Conservation (phyloP, 1,140 invertebrate species). For the Neodiprion lecontei region DNA sequence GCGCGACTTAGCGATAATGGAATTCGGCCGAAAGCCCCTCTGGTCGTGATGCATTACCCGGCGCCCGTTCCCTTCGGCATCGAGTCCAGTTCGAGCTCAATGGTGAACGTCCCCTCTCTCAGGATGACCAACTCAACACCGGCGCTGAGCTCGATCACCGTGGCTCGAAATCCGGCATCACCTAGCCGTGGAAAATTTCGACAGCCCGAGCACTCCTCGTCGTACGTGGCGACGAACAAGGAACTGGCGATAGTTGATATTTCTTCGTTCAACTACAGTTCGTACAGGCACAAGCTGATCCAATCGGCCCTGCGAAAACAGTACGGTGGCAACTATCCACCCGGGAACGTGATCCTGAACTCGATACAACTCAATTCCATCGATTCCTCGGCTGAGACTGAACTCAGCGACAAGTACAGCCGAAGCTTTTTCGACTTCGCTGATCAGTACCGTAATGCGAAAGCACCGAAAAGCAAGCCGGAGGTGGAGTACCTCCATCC, state of each 20-base stretch:
- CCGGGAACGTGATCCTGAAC: slow-evolving; percentile 47
- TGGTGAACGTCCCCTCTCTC: slow-evolving; percentile 18
- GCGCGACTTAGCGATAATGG: background rate
- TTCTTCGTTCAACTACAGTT: slow-evolving; percentile 42
- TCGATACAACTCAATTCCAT: slow-evolving; percentile 44
- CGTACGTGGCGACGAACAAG: slow-evolving; percentile 31
- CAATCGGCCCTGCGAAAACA: slow-evolving; percentile 41
- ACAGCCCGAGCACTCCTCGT: slow-evolving; percentile 32
- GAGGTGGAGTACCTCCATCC: slow-evolving; percentile 37
- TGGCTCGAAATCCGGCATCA: background rate
- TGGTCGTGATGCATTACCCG: slow-evolving; percentile 42
- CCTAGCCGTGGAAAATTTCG: background rate
- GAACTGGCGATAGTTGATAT: slow-evolving; percentile 40
- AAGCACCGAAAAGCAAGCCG: slow-evolving; percentile 22
- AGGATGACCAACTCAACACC: slow-evolving; percentile 31
- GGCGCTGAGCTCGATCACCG: background rate
- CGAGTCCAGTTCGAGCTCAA: slow-evolving; percentile 35
- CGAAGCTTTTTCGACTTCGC: slow-evolving; percentile 43
- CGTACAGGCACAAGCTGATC: slow-evolving; percentile 46
- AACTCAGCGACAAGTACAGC: slow-evolving; percentile 32
- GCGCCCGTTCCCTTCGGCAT: slow-evolving; percentile 26
- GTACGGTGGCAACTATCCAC: slow-evolving; percentile 43
- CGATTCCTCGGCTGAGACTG: slow-evolving; percentile 33
- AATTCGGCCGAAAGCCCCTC: background rate
- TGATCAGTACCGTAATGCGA: slow-evolving; percentile 34